Conservation (phyloP, 2,113 vertebrate genomes). For the Upupa epops region DNA sequence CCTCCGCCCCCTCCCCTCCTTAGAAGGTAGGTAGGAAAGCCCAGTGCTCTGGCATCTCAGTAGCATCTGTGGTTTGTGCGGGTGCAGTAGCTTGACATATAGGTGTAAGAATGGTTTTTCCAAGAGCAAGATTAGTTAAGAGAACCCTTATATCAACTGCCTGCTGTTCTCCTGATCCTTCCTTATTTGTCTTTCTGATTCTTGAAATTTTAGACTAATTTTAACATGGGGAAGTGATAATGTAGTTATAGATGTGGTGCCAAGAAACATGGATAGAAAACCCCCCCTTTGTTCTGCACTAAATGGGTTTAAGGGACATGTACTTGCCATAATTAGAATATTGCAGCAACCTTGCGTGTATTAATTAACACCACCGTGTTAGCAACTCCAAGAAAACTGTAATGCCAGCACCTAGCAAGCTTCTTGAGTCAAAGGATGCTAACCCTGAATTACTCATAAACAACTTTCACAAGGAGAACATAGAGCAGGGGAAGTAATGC, state of each 20-base stretch:
- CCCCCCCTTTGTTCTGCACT: background rate
- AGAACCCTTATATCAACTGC: background rate
- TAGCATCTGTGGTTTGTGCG: accelerated
- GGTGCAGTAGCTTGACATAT: too few relatives aligned
- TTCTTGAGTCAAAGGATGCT: constrained; percentile 6
- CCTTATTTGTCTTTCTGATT: background rate
- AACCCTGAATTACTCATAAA: background rate
- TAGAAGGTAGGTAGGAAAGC: too few relatives aligned
- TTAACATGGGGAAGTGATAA: accelerated
- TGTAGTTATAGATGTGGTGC: background rate
- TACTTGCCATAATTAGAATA: constrained; percentile 1
- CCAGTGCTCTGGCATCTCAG: background rate
- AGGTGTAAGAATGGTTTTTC: background rate
- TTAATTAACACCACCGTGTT: constrained; percentile 40
- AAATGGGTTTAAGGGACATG: background rate
- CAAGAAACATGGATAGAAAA: background rate
- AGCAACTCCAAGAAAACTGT: constrained; percentile 9
- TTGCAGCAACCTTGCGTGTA: background rate
- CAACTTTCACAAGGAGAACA: background rate
- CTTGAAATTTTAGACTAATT: background rate
- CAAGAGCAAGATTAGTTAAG: background rate
- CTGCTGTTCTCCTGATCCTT: background rate
- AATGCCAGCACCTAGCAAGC: background rate
- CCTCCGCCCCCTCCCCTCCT: too few relatives aligned
- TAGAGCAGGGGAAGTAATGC: background rate